A percentile compares a stretch with the other conserved stretches of the same genome.
phyloP scores from a whole-genome alignment of 2,888 invertebrate genomes.

The Tribolium freemani region DNA sequence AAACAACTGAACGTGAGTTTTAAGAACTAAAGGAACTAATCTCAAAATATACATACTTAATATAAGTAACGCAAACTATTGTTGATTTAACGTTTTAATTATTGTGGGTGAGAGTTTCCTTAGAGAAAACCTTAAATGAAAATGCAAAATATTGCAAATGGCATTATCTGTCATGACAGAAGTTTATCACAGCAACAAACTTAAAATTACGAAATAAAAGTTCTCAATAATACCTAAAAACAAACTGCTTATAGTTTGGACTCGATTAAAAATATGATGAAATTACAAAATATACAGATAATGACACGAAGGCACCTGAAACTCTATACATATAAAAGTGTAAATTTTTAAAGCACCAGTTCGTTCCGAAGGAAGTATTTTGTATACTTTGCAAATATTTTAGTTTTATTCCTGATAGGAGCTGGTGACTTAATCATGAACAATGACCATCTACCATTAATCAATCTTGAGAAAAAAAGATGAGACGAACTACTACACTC shows the following conservation, averaged over 20 bases:
- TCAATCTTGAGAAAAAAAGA: constrained; percentile 54
- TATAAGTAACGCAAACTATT: constrained; percentile 34
- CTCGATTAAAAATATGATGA: constrained; percentile 35
- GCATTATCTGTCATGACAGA: constrained; percentile 63
- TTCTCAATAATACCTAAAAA: constrained; percentile 54
- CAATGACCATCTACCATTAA: constrained; percentile 60
- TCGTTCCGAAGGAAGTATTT: constrained; percentile 34
- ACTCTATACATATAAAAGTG: constrained; percentile 37
- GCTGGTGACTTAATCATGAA: constrained; percentile 37
- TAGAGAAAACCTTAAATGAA: constrained; percentile 17
- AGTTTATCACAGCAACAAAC: constrained; percentile 63
- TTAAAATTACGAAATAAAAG: constrained; percentile 54
- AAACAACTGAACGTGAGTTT: background rate
- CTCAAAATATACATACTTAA: constrained; percentile 34
- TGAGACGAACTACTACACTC: constrained; percentile 59
- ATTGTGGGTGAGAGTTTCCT: constrained; percentile 27
- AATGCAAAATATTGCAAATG: constrained; percentile 48
- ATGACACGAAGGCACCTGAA: constrained; percentile 53
- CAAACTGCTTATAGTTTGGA: constrained; percentile 63
- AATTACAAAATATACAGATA: constrained; percentile 32
- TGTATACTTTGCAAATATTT: background rate
- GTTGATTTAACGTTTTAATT: constrained; percentile 24
- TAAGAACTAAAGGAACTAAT: constrained; percentile 37
- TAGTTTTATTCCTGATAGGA: constrained; percentile 12
- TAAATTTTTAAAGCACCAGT: constrained; percentile 48